Evolutionary conservation across 2,113 vertebrate species (phyloP).

Genomic region (Machaerirhynchus nigripectus): DNA sequence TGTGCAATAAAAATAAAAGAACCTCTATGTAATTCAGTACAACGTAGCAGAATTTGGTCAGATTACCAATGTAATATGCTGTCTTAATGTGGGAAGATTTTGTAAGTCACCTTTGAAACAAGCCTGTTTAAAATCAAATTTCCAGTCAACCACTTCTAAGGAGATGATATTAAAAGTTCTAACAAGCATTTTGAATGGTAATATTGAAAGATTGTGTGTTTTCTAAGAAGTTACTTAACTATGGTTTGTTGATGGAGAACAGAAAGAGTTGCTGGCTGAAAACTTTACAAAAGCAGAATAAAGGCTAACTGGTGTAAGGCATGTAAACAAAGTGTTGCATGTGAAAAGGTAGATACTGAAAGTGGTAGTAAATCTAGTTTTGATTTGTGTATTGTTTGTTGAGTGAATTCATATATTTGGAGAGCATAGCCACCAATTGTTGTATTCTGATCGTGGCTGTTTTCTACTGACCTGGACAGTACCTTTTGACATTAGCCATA

Average conservation of each 20-base stretch:
- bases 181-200: neutral
- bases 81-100: neutral
- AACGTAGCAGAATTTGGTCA: neutral
- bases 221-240: neutral
- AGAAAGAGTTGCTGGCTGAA: neutral
- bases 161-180: neutral
- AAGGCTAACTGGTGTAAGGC: neutral
- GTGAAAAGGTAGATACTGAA: neutral
- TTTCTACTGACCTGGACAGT: neutral
- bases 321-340: neutral
- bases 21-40: neutral
- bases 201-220: neutral
- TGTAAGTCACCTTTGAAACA: neutral
- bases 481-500: neutral
- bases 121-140: neutral
- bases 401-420: neutral
- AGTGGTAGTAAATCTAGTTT: neutral
- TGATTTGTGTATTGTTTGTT: neutral
- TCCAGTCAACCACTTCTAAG: accelerated
- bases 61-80: neutral
- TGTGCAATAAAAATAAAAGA: neutral
- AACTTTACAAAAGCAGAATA: neutral
- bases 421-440: accelerated
- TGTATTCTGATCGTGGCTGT: neutral
- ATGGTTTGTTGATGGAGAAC: neutral